Base-by-base conservation (phyloP, 2,797 vertebrate species). In the Pseudochromis fuscus region DNA sequence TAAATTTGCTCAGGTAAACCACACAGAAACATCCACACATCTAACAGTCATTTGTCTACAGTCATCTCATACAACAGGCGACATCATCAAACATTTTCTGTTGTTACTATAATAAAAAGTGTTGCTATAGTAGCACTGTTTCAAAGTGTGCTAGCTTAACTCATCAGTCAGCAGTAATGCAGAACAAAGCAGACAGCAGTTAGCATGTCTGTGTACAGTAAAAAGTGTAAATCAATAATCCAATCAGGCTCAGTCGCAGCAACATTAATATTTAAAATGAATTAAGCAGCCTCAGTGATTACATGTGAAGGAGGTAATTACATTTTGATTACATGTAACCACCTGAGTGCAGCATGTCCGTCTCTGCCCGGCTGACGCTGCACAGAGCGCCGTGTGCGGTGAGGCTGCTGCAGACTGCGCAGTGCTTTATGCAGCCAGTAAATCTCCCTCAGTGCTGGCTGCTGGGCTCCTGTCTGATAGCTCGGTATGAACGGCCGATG, bases 321-420 rank as follows among this genome's bases (percentile, higher is more conserved):
- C 59, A 75, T 73, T 79, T 77, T 58, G 72, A 85, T 77, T 61
- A 70, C 58, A 76, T 81, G 66, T 74, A 61, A 68, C 44, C 64
- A 58, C 38, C 55, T 46, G 21, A 55, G 42, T 60, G 60, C 28
- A 27, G 62, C n/a, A 10, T 6, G 69, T 58, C 40, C 12, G 6
- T 9, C 35, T 38, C 38, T 45, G 78, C 58, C 25, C 1, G 19
- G 62, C 7, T 48, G 37, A 71, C 58, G 46, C 46, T 45, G 31
- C 59, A 35, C 33, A 13, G 11, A 10, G 31, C 31, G 7, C 11
- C 7, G 31, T 33, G 8, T 33, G 31, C 31, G 31, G 8, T 33
- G n/a, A n/a, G n/a, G n/a, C n/a, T n/a, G n/a, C n/a, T n/a, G n/a
- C n/a, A n/a, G n/a, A n/a, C n/a, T n/a, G n/a, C n/a, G n/a, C n/a